Base-by-base conservation (phyloP, 92 coral and sea anemone genomes). In the Paramuricea clavata region DNA sequence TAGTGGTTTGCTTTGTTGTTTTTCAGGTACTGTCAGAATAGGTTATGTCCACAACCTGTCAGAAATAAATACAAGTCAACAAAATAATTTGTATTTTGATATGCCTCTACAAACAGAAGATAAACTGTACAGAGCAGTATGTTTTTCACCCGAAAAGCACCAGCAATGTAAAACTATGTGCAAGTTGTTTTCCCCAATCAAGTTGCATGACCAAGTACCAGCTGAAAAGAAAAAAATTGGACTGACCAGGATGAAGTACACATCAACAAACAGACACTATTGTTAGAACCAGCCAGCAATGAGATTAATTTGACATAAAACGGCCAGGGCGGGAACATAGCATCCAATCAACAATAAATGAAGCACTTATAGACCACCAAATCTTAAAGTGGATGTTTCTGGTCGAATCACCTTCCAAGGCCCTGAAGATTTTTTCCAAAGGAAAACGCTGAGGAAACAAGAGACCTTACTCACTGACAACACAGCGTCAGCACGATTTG, bases 141-240 rank as follows among this genome's bases (percentile, higher is more conserved):
- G 92, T 83, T 86, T 81, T 60, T 92, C 95, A 15, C 85, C 92
- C 64, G 92, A 93, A 30, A 93, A 93, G 69, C 93, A 87, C 61
- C 62, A 83, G 22, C 25, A 59, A 27, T 88, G 85, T 87, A 93
- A 90, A 41, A 26, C 65, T 15, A 87, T 71, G 57, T 21, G 52
- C 12, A 87, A 92, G 49, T 77, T 81, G 27, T 79, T 92, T 6
- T 90, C 88, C 6, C 90, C 95, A 12, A 64, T 78, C 43, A 89
- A 87, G 82, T 43, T n/a, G n/a, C n/a, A n/a, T 92, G 42, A 16
- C 87, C 35, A 92, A 87, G 39, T 92, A 43, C 75, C 87, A 69
- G 22, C n/a, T 67, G 21, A 81, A 81, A 54, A 33, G 43, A n/a
- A 31, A 79, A 79, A 5, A 77, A 43, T n/a, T 76, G 67, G 76